Evolutionary conservation across 2,888 invertebrate species (phyloP).

Genomic region (Lycaena phlaeas): DNA sequence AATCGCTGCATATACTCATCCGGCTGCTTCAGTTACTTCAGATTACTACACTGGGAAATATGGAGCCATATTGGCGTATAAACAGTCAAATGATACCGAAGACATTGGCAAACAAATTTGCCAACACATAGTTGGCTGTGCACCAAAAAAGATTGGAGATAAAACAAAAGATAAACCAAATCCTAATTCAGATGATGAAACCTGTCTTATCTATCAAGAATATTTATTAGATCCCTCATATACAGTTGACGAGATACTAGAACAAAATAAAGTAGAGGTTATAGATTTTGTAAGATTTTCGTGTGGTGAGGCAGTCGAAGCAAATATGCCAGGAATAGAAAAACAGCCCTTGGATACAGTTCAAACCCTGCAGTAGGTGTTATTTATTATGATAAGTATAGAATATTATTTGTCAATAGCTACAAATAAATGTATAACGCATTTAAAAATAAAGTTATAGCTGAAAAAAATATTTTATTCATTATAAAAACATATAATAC

Average conservation of each 20-base stretch:
- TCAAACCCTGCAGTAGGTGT: constrained; percentile 75
- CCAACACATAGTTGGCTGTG: constrained; percentile 94
- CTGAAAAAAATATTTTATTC: constrained; percentile 8
- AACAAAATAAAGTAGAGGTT: constrained; percentile 76
- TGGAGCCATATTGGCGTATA: constrained; percentile 86
- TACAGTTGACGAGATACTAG: constrained; percentile 81
- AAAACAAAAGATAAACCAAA: constrained; percentile 75
- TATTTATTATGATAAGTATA: constrained; percentile 6
- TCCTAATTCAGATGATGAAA: constrained; percentile 82
- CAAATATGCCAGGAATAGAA: constrained; percentile 54
- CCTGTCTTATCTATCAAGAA: constrained; percentile 87
- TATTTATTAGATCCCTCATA: constrained; percentile 84
- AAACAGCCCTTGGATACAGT: constrained; percentile 71
- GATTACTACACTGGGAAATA: constrained; percentile 84
- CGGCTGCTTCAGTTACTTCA: constrained; percentile 67
- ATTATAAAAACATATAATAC: neutral
- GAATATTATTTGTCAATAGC: constrained; percentile 11
- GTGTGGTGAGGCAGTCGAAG: constrained; percentile 80
- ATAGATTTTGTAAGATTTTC: constrained; percentile 90
- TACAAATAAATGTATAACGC: constrained; percentile 22
- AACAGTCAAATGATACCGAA: constrained; percentile 46
- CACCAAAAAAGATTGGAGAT: constrained; percentile 82
- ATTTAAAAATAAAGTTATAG: constrained; percentile 24
- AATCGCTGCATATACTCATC: constrained; percentile 86
- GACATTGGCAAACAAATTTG: constrained; percentile 83